Base-by-base conservation (phyloP, 2,113 vertebrate species). In the Tragelaphus buxtoni region DNA sequence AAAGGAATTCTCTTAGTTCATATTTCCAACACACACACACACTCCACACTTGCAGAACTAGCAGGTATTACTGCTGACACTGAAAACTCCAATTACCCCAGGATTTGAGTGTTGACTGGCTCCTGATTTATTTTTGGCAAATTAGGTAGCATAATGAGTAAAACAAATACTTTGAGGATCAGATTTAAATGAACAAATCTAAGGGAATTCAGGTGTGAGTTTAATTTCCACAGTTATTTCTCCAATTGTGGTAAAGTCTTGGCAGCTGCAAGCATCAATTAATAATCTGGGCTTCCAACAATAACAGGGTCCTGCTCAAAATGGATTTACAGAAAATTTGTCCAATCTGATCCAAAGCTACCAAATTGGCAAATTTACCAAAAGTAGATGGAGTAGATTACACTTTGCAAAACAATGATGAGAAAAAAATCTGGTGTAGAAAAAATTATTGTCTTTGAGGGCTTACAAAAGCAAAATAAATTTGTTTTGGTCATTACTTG, bases 161-260 rank as follows among this genome's bases (percentile, higher is more conserved):
- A 97, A 97, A 93, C 93, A 98, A 97, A 97, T 94, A 95, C 56
- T 94, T 96, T 24, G 17, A 95, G 94, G 91, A 95, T 98, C 94
- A 92, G 58, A 88, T 96, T 97, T 88, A 96, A 98, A 90, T 88
- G 92, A 93, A 95, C 49, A 94, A 83, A 95, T 95, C 58, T 95
- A 93, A 97, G 88, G 80, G 65, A 93, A 93, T 95, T 97, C 90
- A 97, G 95, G 96, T 97, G 63, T 92, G 72, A 97, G 95, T 94
- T 88, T 97, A 87, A 90, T 51, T 87, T 87, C 65, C 85, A 58
- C 18, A 32, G 60, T 79, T 95, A 94, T 90, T 97, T 95, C 96
- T 97, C 90, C 84, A 97, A 45, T 88, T 97, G 95, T 92, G 93
- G 93, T 95, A 84, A 95, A 77, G 61, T 88, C 90, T 96, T 97